Conservation (phyloP, 2,113 vertebrate species). For the Gymnarchus niloticus region DNA sequence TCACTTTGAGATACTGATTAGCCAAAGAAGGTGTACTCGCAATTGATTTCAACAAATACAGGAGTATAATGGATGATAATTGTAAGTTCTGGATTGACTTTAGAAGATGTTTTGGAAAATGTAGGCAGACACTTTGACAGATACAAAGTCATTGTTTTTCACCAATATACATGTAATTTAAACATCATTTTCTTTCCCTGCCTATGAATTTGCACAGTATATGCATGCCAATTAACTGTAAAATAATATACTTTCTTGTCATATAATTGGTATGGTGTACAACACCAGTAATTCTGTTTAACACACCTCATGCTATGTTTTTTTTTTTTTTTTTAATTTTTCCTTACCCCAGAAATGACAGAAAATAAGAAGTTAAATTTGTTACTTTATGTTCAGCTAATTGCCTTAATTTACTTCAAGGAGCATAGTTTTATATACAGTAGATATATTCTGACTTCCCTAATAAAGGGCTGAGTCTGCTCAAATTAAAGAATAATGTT, state of each 20-base stretch:
- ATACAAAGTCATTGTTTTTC: no score
- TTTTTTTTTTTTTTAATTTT: not conserved
- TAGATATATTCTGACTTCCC: conserved; percentile 40
- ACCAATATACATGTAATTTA: no score
- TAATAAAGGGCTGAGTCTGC: conserved; percentile 51
- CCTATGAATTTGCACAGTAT: no score
- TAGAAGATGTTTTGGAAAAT: no score
- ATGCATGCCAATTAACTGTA: not conserved
- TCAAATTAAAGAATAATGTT: conserved; percentile 47
- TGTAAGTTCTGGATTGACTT: no score
- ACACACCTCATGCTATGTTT: not conserved
- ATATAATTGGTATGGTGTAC: not conserved
- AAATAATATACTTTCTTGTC: not conserved
- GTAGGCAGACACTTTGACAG: no score
- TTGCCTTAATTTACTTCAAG: conserved; percentile 24
- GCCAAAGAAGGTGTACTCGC: no score
- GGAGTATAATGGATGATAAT: no score
- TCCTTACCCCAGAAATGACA: not conserved
- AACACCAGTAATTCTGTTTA: not conserved
- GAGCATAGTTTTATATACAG: conserved; percentile 3
- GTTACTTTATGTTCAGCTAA: not conserved
- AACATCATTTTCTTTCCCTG: no score
- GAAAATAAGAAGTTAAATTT: not conserved
- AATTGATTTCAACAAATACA: no score
- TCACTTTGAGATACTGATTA: no score